Evolutionary conservation across 2,113 vertebrate species (phyloP).

Genomic region (Echinops telfairi): DNA sequence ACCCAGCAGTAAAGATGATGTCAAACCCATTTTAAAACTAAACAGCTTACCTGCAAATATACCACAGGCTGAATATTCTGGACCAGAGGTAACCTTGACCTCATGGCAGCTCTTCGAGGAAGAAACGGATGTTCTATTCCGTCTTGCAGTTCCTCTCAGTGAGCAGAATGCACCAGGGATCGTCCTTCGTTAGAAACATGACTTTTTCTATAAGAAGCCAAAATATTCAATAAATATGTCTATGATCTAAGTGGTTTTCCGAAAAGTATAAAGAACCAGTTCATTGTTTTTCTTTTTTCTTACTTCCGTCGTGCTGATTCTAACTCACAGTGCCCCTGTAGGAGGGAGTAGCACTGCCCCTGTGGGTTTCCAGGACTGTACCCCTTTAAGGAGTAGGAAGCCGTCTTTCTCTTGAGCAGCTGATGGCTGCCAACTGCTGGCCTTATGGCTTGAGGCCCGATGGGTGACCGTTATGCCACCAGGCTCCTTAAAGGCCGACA

Average conservation of each 20-base stretch:
- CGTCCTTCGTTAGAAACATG: slow-evolving; percentile 47
- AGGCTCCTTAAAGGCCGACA: background rate
- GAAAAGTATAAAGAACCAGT: background rate
- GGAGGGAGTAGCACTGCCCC: no score
- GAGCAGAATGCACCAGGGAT: background rate
- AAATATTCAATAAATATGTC: slow-evolving; percentile 34
- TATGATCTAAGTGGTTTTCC: background rate
- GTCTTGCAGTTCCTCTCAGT: background rate
- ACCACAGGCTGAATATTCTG: slow-evolving; percentile 25
- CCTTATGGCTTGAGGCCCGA: no score
- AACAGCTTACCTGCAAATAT: slow-evolving; percentile 69
- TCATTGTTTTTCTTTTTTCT: no score
- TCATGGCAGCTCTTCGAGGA: background rate
- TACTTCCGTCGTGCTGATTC: no score
- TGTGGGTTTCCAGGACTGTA: no score
- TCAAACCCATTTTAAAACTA: slow-evolving; percentile 77
- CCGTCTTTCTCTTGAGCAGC: no score
- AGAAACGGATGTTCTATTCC: background rate
- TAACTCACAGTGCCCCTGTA: no score
- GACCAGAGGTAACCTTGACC: slow-evolving; percentile 54
- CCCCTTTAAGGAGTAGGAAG: no score
- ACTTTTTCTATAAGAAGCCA: no score
- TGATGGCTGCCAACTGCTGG: no score
- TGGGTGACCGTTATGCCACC: no score
- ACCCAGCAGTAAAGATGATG: slow-evolving; percentile 80